phyloP scores from a whole-genome alignment of 2,113 vertebrate genomes.

The Bucco capensis region DNA sequence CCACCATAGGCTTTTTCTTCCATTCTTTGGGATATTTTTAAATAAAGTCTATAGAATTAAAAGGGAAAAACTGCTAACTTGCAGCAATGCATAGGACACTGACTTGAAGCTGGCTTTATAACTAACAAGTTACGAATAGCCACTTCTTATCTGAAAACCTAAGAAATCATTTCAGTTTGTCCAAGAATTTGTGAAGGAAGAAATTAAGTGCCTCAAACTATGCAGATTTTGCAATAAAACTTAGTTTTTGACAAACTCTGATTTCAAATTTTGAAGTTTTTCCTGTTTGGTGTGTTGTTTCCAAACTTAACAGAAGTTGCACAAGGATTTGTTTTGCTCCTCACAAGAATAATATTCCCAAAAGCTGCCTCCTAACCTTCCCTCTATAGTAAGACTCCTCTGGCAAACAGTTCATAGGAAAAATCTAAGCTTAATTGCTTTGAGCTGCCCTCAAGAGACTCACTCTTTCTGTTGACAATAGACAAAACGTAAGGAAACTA shows the following conservation, averaged over 20 bases:
- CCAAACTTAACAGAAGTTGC: neutral
- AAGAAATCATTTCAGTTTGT: neutral
- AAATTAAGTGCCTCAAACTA: neutral
- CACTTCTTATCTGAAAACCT: neutral
- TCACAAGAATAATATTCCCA: neutral
- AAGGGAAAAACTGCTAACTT: neutral
- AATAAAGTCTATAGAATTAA: constrained; percentile 1
- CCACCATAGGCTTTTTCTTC: neutral
- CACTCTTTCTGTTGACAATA: neutral
- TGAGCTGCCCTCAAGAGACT: neutral
- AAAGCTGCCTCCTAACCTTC: neutral
- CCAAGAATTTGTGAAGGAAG: neutral
- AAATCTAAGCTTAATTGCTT: neutral
- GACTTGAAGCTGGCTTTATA: neutral
- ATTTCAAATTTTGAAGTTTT: neutral
- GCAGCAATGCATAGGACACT: neutral
- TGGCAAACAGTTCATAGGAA: neutral
- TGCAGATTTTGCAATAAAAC: neutral
- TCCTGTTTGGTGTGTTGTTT: neutral
- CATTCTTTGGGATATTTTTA: neutral
- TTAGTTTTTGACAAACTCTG: neutral
- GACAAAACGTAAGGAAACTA: neutral
- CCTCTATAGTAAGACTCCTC: neutral
- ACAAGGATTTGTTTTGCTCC: neutral
- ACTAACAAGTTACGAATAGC: neutral